Percentiles rank a stretch among this genome's conserved stretches.
These are phyloP conservation scores for Ladona fulva DNA, from an alignment of 1,140 invertebrate genomes.

Conservation along the genomic window DNA sequence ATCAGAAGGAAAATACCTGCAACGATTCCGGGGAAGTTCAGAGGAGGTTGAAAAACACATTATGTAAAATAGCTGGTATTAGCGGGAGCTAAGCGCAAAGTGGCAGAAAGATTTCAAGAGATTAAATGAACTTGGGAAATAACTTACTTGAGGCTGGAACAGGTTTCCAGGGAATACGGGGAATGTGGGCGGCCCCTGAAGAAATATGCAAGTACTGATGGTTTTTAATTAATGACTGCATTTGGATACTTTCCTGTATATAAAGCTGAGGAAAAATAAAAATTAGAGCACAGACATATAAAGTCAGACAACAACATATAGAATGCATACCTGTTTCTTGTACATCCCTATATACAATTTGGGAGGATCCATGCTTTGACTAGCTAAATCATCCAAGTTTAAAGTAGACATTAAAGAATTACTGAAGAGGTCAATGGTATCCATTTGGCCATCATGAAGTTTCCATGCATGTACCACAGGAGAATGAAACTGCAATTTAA, in stretches of 20 bases:
- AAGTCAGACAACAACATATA: constrained; percentile 13
- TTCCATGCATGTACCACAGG: constrained; percentile 81
- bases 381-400: constrained; percentile 25
- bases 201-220: constrained; percentile 12
- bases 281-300: constrained; percentile 15
- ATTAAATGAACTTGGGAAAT: background rate
- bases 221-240: constrained; percentile 30
- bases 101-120: too few species aligned
- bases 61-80: too few species aligned
- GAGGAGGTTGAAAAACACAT: too few species aligned
- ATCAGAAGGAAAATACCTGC: too few species aligned
- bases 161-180: constrained; percentile 60
- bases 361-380: constrained; percentile 36
- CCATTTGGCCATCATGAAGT: constrained; percentile 49
- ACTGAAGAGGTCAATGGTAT: constrained; percentile 66
- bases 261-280: constrained; percentile 47
- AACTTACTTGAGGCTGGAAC: constrained; percentile 37
- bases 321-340: constrained; percentile 53
- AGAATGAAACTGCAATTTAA: constrained; percentile 54
- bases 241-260: constrained; percentile 56
- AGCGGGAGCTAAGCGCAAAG: too few species aligned
- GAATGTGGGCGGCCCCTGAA: constrained; percentile 26
- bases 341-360: constrained; percentile 79
- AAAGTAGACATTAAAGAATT: constrained; percentile 39
- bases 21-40: too few species aligned